A percentile compares a stretch with the other conserved stretches of the same genome.
phyloP scores from a whole-genome alignment of 2,113 vertebrate species.

The Lagenorhynchus albirostris region DNA sequence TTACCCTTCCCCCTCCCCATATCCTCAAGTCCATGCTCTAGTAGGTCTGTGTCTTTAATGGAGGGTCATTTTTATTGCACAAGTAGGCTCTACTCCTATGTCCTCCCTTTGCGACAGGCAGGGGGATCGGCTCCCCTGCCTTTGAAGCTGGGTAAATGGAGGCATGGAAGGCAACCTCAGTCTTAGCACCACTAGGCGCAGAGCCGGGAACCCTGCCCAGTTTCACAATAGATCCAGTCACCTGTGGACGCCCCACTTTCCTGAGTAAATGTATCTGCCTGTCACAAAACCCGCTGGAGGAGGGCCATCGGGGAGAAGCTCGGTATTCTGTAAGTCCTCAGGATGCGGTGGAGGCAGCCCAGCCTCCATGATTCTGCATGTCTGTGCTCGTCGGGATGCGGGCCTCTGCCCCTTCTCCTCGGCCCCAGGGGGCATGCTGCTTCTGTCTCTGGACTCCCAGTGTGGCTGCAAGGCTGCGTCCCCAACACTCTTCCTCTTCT shows the following conservation, averaged over 20 bases:
- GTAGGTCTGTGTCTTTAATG: too few species aligned
- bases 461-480: neutral
- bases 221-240: neutral
- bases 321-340: accelerated
- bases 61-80: neutral
- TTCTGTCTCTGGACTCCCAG: too few species aligned
- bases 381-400: neutral
- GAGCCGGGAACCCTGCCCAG: neutral
- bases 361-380: accelerated
- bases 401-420: neutral
- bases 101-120: neutral
- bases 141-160: slow-evolving; percentile 3
- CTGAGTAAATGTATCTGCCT: accelerated
- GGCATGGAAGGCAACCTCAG: neutral
- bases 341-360: accelerated
- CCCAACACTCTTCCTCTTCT: neutral
- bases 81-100: neutral
- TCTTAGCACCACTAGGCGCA: neutral
- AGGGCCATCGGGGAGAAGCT: neutral
- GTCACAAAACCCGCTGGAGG: neutral
- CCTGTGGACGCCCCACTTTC: neutral
- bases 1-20: too few species aligned
- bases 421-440: accelerated
- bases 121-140: neutral
- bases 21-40: too few species aligned